Evolutionary conservation across 2,113 vertebrate species (phyloP).

Genomic region (Mandrillus leucophaeus): DNA sequence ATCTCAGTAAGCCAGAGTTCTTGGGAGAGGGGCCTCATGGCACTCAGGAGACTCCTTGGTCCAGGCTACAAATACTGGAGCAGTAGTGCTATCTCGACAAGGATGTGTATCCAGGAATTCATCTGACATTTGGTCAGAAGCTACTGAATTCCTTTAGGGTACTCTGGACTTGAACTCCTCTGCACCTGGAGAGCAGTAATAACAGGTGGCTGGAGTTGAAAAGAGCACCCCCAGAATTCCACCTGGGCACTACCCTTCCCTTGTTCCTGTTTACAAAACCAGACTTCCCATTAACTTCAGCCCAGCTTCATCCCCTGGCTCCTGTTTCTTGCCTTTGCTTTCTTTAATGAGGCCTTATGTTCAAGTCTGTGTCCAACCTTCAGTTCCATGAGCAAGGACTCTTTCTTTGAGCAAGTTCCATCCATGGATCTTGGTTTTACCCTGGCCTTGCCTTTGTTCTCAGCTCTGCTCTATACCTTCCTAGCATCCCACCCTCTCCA

Average conservation of each 20-base stretch:
- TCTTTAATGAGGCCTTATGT: not conserved
- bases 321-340: not conserved
- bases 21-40: not conserved
- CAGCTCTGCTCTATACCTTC: not conserved
- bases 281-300: not conserved
- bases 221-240: not conserved
- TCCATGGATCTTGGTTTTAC: not conserved
- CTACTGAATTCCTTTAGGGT: not conserved
- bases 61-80: not conserved
- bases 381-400: not conserved
- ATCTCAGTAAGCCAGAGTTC: not conserved
- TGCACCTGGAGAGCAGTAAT: no score
- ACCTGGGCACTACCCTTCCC: not conserved
- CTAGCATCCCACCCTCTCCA: not conserved
- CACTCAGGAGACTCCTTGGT: not conserved
- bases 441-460: not conserved
- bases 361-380: not conserved
- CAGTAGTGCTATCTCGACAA: not conserved
- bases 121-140: not conserved
- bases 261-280: not conserved
- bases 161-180: not conserved
- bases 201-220: not conserved
- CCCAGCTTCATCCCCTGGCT: not conserved
- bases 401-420: not conserved
- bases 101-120: not conserved